These are phyloP conservation scores for Holothuria leucospilota DNA, from an alignment of 53 echinoderm and acorn worm species.

Conservation along the genomic window DNA sequence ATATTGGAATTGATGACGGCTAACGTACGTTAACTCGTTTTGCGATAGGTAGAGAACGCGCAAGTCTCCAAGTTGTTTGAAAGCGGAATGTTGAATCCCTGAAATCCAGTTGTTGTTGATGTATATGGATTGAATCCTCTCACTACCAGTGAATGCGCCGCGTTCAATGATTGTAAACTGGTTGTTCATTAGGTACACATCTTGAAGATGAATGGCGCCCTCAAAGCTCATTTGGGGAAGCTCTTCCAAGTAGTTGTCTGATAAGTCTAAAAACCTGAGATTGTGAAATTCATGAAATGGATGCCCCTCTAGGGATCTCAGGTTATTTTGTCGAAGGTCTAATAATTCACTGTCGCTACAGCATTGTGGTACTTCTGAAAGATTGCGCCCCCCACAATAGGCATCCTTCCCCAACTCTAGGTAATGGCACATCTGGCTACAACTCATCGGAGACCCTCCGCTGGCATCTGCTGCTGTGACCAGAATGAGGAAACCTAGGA, in stretches of 20 bases:
- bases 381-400: conserved; percentile 37
- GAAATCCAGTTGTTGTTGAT: conserved; percentile 61
- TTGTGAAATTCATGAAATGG: conserved; percentile 36
- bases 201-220: conserved; percentile 31
- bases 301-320: conserved; percentile 16
- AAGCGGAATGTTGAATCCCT: conserved; percentile 6
- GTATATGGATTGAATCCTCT: conserved; percentile 53
- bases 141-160: conserved; percentile 53
- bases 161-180: conserved; percentile 17
- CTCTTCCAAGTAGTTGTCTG: conserved; percentile 23
- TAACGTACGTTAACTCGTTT: conserved; percentile 51
- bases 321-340: conserved; percentile 57
- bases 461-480: background rate
- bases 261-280: conserved; percentile 63
- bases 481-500: background rate
- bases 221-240: conserved; percentile 48
- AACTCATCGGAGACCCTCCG: conserved; percentile 21
- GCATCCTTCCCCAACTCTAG: conserved; percentile 45
- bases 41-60: conserved; percentile 47
- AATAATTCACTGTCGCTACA: conserved; percentile 31
- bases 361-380: conserved; percentile 30
- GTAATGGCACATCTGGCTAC: conserved; percentile 51
- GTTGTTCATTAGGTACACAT: conserved; percentile 60
- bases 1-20: conserved; percentile 40
- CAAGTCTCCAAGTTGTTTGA: conserved; percentile 25